Evolutionary conservation across 2,797 vertebrate genomes (phyloP).

Genomic region (Micropoecilia bifurca): DNA sequence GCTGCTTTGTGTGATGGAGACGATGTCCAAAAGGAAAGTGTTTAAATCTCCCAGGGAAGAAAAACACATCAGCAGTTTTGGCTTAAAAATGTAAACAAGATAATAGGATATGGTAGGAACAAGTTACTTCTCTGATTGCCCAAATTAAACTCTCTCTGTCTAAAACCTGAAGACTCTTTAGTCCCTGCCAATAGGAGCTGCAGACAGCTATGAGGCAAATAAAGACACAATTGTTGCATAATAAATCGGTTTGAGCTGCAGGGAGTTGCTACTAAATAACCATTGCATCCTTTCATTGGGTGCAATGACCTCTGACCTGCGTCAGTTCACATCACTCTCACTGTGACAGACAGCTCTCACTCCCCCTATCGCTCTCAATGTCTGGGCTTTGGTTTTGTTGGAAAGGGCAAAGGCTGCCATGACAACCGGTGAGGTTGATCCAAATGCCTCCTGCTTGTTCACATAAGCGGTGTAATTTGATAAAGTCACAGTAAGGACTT

Average conservation of each 20-base stretch:
- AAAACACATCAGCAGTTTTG: slow-evolving; percentile 29
- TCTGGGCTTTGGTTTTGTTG: slow-evolving; percentile 38
- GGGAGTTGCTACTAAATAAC: background rate
- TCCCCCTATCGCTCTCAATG: slow-evolving; percentile 60
- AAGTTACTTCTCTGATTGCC: background rate
- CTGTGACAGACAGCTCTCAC: slow-evolving; percentile 41
- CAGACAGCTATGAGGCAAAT: slow-evolving; percentile 11
- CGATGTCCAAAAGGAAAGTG: slow-evolving; percentile 9
- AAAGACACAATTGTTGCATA: slow-evolving; percentile 18
- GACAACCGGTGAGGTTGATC: slow-evolving; percentile 49
- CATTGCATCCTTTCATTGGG: slow-evolving; percentile 6
- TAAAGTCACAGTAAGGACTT: slow-evolving; percentile 7
- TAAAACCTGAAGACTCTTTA: background rate
- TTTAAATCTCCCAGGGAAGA: slow-evolving; percentile 20
- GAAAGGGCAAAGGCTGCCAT: slow-evolving; percentile 52
- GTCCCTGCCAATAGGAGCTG: background rate
- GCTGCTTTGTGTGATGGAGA: background rate
- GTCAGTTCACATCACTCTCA: slow-evolving; percentile 56
- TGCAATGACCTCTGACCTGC: slow-evolving; percentile 24
- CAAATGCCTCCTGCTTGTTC: slow-evolving; percentile 40
- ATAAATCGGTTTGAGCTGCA: slow-evolving; percentile 24
- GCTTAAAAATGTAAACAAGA: background rate
- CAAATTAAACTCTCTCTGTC: background rate
- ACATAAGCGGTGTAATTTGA: slow-evolving; percentile 17
- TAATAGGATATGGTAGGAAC: background rate